Evolutionary conservation across 2,888 invertebrate species (phyloP).

Genomic region (Erebia aethiops): DNA sequence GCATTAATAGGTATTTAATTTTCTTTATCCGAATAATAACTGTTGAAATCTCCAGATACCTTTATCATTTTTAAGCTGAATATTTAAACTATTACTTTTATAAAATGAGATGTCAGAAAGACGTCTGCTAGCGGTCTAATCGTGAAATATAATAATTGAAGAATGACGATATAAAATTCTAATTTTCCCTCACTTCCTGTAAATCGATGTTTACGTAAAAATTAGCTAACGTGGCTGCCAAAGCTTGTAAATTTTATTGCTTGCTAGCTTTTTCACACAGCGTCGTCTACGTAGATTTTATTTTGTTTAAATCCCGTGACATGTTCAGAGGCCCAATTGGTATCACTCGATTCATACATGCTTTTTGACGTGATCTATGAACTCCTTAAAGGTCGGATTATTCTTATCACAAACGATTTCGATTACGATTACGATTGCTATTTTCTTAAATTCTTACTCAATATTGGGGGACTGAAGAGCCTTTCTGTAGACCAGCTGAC

Average conservation of each 20-base stretch:
- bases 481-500: too few relatives aligned
- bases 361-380: too few relatives aligned
- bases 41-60: background rate
- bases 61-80: conserved; percentile 1
- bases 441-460: too few relatives aligned
- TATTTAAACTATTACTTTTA: background rate
- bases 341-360: too few relatives aligned
- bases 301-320: too few relatives aligned
- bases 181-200: conserved; percentile 17
- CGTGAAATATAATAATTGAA: background rate
- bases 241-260: conserved; percentile 4
- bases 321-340: too few relatives aligned
- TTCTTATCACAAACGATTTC: too few relatives aligned
- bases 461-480: too few relatives aligned
- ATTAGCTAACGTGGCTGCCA: conserved; percentile 11
- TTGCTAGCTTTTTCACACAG: background rate
- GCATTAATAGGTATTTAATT: too few relatives aligned
- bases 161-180: conserved; percentile 18
- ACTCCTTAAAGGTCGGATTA: too few relatives aligned
- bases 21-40: background rate
- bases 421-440: too few relatives aligned
- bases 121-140: background rate
- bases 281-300: too few relatives aligned
- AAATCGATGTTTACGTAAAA: conserved; percentile 16
- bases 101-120: conserved; percentile 9